Percentiles rank a stretch among this genome's conserved stretches.
Conservation (phyloP, 92 coral and sea anemone genomes). For the Zoanthus sansibaricus region DNA sequence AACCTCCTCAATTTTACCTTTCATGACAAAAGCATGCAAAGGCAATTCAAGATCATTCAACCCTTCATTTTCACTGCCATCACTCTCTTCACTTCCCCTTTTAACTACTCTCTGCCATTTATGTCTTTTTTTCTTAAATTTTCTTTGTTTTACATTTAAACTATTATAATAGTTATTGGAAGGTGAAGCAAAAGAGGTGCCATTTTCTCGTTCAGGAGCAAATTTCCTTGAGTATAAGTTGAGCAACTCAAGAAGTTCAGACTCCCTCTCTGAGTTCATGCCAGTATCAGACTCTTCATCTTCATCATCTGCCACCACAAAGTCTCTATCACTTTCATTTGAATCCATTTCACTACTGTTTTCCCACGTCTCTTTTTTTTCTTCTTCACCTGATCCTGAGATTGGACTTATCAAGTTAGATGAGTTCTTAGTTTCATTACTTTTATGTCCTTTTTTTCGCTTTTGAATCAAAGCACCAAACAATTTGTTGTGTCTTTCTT, state of each 20-base stretch:
- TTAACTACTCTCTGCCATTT: constrained; percentile 77
- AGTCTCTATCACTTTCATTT: constrained; percentile 77
- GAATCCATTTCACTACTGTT: constrained; percentile 77
- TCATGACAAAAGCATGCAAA: constrained; percentile 68
- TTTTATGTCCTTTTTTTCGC: constrained; percentile 59
- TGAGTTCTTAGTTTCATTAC: constrained; percentile 49
- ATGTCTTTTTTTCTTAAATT: constrained; percentile 38
- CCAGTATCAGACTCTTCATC: constrained; percentile 76
- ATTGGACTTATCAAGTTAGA: neutral
- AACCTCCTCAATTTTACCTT: constrained; percentile 59
- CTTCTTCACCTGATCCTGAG: constrained; percentile 39
- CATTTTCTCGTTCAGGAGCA: neutral
- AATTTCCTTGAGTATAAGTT: constrained; percentile 59
- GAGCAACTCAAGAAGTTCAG: constrained; percentile 72
- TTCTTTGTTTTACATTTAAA: neutral
- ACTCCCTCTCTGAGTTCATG: constrained; percentile 74
- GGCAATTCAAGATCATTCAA: constrained; percentile 33
- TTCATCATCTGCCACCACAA: constrained; percentile 76
- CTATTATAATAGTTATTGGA: constrained; percentile 22
- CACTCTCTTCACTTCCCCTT: constrained; percentile 74
- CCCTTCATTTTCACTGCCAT: constrained; percentile 27
- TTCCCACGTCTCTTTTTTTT: constrained; percentile 42
- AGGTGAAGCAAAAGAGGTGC: neutral
- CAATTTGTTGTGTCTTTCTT: constrained; percentile 46
- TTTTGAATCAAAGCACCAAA: constrained; percentile 61